Conservation (phyloP, 2,797 vertebrate genomes). For the Darevskia nairensis region DNA sequence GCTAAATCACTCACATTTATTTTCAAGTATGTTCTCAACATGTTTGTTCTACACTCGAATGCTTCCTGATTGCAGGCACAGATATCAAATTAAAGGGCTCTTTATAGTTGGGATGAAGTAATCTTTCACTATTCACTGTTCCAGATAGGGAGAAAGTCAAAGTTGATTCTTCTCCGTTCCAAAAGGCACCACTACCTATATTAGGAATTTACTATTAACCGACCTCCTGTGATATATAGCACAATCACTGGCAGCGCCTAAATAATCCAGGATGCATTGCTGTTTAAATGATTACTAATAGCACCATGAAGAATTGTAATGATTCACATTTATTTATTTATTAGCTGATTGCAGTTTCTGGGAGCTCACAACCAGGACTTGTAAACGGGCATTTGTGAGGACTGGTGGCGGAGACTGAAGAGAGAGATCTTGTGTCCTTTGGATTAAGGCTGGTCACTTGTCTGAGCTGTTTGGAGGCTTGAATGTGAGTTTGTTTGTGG, state of each 20-base stretch:
- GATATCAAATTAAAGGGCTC: background rate
- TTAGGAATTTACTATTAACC: background rate
- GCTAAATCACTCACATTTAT: slow-evolving; percentile 12
- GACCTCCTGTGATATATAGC: background rate
- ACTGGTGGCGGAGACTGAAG: no score
- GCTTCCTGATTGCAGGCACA: slow-evolving; percentile 18
- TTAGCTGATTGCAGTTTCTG: no score
- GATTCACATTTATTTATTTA: background rate
- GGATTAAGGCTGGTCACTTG: no score
- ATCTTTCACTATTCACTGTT: background rate
- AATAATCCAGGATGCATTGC: background rate
- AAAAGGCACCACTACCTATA: background rate
- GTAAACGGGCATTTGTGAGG: no score
- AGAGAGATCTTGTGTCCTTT: no score
- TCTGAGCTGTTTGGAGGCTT: no score
- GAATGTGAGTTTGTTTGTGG: no score
- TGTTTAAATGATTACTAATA: background rate
- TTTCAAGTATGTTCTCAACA: background rate
- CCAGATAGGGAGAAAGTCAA: background rate
- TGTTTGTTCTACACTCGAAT: slow-evolving; percentile 19
- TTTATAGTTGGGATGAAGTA: slow-evolving; percentile 12
- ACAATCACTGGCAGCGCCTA: background rate
- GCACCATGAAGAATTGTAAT: background rate
- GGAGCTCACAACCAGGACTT: no score
- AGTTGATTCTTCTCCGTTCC: background rate